Evolutionary conservation across 2,888 invertebrate genomes (phyloP).

Genomic region (Ichneumoninae sp.): DNA sequence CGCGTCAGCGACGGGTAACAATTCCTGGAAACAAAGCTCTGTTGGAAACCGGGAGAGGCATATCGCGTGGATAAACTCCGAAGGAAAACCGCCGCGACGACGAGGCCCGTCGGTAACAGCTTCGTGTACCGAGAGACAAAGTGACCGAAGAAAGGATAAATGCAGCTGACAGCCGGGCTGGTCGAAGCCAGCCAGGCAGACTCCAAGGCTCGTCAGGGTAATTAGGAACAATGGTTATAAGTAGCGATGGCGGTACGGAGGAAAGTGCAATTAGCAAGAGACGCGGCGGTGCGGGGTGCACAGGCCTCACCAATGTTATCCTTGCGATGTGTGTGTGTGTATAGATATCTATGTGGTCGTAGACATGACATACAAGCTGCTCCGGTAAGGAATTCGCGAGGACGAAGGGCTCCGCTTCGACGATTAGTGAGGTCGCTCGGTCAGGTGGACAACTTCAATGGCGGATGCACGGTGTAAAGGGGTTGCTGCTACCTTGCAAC

Average conservation of each 20-base stretch:
- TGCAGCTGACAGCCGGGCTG: slow-evolving; percentile 39
- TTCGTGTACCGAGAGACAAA: slow-evolving; percentile 51
- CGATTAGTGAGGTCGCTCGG: slow-evolving; percentile 23
- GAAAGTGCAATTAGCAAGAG: slow-evolving; percentile 57
- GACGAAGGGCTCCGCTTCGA: slow-evolving; percentile 30
- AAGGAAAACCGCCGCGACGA: slow-evolving; percentile 12
- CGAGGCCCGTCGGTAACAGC: slow-evolving; percentile 47
- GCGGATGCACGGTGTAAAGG: slow-evolving; percentile 1
- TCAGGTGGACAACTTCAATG: slow-evolving; percentile 15
- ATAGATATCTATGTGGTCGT: neutral
- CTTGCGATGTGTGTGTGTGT: neutral
- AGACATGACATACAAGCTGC: slow-evolving; percentile 16
- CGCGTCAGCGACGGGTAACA: slow-evolving; percentile 32
- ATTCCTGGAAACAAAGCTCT: slow-evolving; percentile 17
- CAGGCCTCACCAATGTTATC: neutral
- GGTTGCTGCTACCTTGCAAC: slow-evolving; percentile 3
- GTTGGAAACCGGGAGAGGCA: neutral
- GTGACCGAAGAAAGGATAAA: slow-evolving; percentile 64
- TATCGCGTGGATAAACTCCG: slow-evolving; percentile 56
- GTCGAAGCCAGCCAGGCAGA: slow-evolving; percentile 25
- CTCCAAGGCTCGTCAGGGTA: slow-evolving; percentile 59
- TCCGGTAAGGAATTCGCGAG: slow-evolving; percentile 34
- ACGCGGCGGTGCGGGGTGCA: slow-evolving; percentile 46
- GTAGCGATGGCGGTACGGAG: slow-evolving; percentile 43
- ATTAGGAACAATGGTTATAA: slow-evolving; percentile 64